These are phyloP conservation scores for Leptocoma aspasia DNA, from an alignment of 2,113 vertebrate species.

Conservation along the genomic window DNA sequence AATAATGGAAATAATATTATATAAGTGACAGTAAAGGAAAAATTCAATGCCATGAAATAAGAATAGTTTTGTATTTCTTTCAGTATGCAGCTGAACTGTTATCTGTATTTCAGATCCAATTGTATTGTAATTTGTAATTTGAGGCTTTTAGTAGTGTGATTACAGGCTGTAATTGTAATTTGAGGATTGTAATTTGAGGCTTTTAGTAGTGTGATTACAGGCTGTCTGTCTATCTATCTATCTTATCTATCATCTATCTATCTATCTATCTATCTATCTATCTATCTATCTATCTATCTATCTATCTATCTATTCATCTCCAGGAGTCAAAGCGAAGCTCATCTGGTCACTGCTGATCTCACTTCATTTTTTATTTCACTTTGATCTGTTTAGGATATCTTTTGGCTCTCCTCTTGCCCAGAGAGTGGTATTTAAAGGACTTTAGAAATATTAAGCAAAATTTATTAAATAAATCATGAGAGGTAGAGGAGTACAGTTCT, in stretches of 20 bases:
- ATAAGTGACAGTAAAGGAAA: background rate
- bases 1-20: background rate
- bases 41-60: background rate
- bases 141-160: background rate
- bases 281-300: background rate
- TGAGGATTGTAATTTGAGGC: background rate
- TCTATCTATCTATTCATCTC: background rate
- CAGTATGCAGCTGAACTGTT: background rate
- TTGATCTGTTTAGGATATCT: background rate
- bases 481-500: background rate
- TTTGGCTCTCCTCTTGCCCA: background rate
- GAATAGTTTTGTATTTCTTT: background rate
- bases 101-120: background rate
- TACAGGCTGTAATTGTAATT: background rate
- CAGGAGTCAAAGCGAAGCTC: background rate
- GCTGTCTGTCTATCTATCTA: accelerated
- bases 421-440: background rate
- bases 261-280: background rate
- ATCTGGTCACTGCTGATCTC: background rate
- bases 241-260: accelerated
- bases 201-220: background rate
- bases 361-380: background rate
- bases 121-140: background rate
- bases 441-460: background rate
- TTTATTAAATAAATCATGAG: background rate